These are phyloP conservation scores for Drosophila nigrodunni DNA, from an alignment of 1,140 invertebrate species.

Conservation along the genomic window DNA sequence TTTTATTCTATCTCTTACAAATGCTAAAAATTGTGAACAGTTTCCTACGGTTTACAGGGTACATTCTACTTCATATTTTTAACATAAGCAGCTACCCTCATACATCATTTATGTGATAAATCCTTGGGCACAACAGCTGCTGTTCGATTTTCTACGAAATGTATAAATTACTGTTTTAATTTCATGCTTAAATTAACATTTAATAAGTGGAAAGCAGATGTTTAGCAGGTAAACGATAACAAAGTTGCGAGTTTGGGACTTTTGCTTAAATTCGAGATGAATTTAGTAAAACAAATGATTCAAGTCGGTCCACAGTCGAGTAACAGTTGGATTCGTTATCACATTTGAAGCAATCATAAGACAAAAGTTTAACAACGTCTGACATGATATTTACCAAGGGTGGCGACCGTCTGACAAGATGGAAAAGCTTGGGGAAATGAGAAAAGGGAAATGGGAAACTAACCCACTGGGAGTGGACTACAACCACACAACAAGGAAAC, in stretches of 20 bases:
- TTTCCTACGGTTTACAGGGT: not conserved
- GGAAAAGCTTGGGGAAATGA: not conserved
- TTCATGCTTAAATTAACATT: conserved; percentile 78
- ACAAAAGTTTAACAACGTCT: conserved; percentile 57
- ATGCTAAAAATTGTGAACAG: no score
- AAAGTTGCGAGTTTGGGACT: conserved; percentile 20
- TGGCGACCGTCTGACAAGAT: conserved; percentile 1
- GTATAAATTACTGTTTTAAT: conserved; percentile 79
- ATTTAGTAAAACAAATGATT: conserved; percentile 23
- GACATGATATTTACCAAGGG: conserved; percentile 44
- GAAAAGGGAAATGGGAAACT: not conserved
- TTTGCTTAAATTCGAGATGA: conserved; percentile 27
- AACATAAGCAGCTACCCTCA: not conserved
- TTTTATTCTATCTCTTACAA: no score
- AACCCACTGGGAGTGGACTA: conserved; percentile 50
- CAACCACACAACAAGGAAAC: conserved; percentile 47
- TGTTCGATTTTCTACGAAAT: conserved; percentile 40
- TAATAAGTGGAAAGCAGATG: conserved; percentile 59
- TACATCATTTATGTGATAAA: conserved; percentile 58
- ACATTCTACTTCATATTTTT: not conserved
- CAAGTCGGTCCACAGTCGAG: not conserved
- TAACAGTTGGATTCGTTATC: conserved; percentile 36
- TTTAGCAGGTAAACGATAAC: not conserved
- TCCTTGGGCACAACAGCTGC: not conserved
- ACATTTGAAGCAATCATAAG: conserved; percentile 54